A percentile compares a stretch with the other conserved stretches of the same genome.
These are phyloP conservation scores for Urocitellus parryii DNA, from an alignment of 2,113 vertebrate species.

Conservation along the genomic window DNA sequence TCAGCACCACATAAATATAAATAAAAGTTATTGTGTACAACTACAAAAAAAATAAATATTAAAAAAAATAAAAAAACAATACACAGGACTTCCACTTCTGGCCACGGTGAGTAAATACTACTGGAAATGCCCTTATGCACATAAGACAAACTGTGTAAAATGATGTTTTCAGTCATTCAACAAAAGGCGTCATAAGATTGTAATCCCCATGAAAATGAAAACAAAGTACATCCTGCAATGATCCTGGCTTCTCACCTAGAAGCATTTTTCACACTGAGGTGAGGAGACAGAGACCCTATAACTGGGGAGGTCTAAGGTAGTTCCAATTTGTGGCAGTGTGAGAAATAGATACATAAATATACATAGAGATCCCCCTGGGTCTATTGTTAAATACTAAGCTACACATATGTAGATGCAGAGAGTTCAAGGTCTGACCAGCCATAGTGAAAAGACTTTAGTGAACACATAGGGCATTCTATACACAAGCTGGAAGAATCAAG, in stretches of 20 bases:
- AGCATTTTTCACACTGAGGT: not conserved
- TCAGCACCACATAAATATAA: no score
- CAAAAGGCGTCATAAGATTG: not conserved
- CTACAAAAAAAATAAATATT: no score
- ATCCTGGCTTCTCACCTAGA: not conserved
- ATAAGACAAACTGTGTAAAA: not conserved
- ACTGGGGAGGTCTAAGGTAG: not conserved
- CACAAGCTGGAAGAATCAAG: not conserved
- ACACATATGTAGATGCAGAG: not conserved
- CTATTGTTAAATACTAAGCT: not conserved
- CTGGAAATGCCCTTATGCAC: not conserved
- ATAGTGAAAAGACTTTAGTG: not conserved
- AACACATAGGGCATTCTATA: not conserved
- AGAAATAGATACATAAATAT: not conserved
- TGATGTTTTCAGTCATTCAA: not conserved
- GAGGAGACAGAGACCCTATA: not conserved
- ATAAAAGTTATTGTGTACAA: no score
- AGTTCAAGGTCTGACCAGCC: not conserved
- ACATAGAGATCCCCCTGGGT: not conserved
- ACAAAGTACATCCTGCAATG: not conserved
- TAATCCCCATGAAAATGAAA: not conserved
- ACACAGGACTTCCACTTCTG: constrained; percentile 1
- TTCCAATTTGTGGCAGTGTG: not conserved
- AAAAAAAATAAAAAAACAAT: not conserved
- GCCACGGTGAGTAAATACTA: not conserved